A percentile compares a stretch with the other conserved stretches of the same genome.
These are phyloP conservation scores for Macrotus californicus DNA, from an alignment of 2,113 vertebrate genomes.

Conservation along the genomic window DNA sequence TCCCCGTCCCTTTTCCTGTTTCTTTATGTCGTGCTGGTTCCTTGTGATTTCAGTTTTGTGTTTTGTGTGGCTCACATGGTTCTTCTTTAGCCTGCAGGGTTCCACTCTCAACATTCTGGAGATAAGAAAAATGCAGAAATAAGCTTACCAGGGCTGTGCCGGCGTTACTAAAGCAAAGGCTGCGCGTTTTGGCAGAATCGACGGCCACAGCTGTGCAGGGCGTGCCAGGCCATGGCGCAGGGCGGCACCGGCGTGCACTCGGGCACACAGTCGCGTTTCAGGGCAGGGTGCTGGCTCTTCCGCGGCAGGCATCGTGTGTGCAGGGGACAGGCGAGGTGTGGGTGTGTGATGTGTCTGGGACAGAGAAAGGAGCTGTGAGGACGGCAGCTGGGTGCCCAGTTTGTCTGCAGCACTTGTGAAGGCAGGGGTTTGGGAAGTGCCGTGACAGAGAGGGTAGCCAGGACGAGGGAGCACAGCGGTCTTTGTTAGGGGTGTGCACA, in stretches of 20 bases:
- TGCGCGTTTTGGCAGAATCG: not conserved
- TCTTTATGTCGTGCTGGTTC: not conserved
- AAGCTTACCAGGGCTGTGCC: not conserved
- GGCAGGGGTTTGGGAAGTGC: not conserved
- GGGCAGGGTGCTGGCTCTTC: not conserved
- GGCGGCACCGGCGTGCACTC: not conserved
- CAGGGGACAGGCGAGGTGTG: not conserved
- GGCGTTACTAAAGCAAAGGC: not conserved
- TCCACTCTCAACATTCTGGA: constrained; percentile 41
- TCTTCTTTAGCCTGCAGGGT: not conserved
- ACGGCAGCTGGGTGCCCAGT: not conserved
- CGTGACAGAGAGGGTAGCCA: not conserved
- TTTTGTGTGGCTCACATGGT: not conserved
- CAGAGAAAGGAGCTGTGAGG: not conserved
- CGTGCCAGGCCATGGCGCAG: no score
- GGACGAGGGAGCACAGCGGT: not conserved
- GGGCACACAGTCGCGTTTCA: not conserved
- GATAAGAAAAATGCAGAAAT: constrained; percentile 34
- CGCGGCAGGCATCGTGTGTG: not conserved
- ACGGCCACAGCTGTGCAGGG: not conserved
- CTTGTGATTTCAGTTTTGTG: not conserved
- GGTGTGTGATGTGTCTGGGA: not conserved
- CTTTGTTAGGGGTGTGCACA: not conserved
- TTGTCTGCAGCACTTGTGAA: not conserved
- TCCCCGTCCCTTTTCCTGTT: not conserved